Percentiles rank a stretch among this genome's conserved stretches.
Conservation (phyloP, 2,888 invertebrate species). For the Epicampocera succincta region DNA sequence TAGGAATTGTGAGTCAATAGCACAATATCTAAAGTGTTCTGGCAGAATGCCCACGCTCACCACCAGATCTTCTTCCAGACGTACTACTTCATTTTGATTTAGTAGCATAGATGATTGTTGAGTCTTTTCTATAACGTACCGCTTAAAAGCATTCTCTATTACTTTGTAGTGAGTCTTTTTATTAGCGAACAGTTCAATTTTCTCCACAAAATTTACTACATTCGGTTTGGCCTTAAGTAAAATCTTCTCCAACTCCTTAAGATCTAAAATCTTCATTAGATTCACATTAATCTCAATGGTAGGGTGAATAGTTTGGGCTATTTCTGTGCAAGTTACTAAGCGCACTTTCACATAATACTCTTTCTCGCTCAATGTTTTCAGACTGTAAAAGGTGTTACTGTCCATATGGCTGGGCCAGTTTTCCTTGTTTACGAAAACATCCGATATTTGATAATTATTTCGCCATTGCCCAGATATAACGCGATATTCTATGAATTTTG, state of each 20-base stretch:
- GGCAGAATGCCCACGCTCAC: slow-evolving; percentile 80
- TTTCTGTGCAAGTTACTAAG: slow-evolving; percentile 60
- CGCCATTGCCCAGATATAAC: slow-evolving; percentile 79
- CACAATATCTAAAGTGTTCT: slow-evolving; percentile 80
- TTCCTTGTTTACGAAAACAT: slow-evolving; percentile 79
- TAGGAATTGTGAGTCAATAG: slow-evolving; percentile 80
- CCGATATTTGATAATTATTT: slow-evolving; percentile 78
- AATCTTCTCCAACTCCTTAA: slow-evolving; percentile 79
- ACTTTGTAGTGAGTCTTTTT: slow-evolving; percentile 80
- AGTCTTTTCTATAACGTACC: slow-evolving; percentile 79
- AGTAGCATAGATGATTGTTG: slow-evolving; percentile 76
- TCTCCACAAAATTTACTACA: slow-evolving; percentile 80
- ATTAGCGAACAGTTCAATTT: slow-evolving; percentile 80
- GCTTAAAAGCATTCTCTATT: slow-evolving; percentile 80
- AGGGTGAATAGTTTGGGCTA: slow-evolving; percentile 77
- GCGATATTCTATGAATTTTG: slow-evolving; percentile 79
- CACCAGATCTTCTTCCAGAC: slow-evolving; percentile 78
- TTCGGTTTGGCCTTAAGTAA: slow-evolving; percentile 78
- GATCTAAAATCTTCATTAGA: slow-evolving; percentile 78
- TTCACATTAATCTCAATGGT: slow-evolving; percentile 80
- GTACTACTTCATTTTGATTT: slow-evolving; percentile 81
- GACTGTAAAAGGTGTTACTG: slow-evolving; percentile 77
- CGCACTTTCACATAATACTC: slow-evolving; percentile 78
- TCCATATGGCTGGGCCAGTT: slow-evolving; percentile 80
- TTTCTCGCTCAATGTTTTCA: slow-evolving; percentile 76